Percentiles rank a stretch among this genome's conserved stretches.
These are phyloP conservation scores for Picus viridis DNA, from an alignment of 2,797 vertebrate species.

Conservation along the genomic window DNA sequence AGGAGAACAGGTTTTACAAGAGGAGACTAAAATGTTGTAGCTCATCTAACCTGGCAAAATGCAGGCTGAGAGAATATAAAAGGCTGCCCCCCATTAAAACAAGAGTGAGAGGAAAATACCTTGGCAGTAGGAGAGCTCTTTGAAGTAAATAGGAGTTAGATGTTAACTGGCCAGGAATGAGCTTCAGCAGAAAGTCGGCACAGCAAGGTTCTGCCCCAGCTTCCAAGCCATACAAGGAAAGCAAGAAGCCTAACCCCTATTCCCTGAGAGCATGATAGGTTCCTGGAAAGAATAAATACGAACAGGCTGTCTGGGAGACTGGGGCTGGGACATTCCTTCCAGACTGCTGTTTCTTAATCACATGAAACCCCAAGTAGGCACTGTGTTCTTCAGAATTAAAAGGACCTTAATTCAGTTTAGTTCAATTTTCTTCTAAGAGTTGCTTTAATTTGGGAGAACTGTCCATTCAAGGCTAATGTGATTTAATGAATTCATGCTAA, in stretches of 20 bases:
- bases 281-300: neutral
- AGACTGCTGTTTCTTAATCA: slow-evolving; percentile 48
- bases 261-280: neutral
- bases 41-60: neutral
- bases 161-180: neutral
- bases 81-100: neutral
- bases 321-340: neutral
- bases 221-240: neutral
- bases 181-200: neutral
- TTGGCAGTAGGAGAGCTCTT: neutral
- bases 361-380: slow-evolving; percentile 22
- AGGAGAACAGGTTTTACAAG: neutral
- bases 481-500: slow-evolving; percentile 71
- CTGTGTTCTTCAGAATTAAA: slow-evolving; percentile 56
- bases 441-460: slow-evolving; percentile 61
- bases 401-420: slow-evolving; percentile 59
- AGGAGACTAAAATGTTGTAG: neutral
- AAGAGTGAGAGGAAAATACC: neutral
- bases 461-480: slow-evolving; percentile 64
- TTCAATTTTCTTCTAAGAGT: slow-evolving; percentile 53
- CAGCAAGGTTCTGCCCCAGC: neutral
- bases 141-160: neutral
- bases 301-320: neutral
- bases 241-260: neutral
- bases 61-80: neutral